These are phyloP conservation scores for Oscheius sp. DNA, from an alignment of 1,140 invertebrate genomes.

Conservation along the genomic window DNA sequence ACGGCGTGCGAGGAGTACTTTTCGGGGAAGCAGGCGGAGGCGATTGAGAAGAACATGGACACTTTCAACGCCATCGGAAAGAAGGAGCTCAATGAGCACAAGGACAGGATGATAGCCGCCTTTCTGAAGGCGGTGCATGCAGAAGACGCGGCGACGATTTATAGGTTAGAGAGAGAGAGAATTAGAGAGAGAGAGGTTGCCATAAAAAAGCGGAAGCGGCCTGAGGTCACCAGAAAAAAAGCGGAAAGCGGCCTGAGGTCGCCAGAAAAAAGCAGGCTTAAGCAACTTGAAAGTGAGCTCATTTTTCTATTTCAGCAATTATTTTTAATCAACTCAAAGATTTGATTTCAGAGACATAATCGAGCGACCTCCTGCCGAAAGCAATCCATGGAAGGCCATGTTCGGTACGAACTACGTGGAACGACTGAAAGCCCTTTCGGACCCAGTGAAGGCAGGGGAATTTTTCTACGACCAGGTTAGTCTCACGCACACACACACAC, in stretches of 20 bases:
- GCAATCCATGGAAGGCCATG: neutral
- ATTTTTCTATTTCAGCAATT: neutral
- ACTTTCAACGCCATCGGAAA: neutral
- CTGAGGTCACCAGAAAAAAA: neutral
- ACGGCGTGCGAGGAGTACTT: neutral
- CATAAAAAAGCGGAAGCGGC: too few species aligned
- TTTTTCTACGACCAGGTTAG: neutral
- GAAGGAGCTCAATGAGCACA: neutral
- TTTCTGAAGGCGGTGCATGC: neutral
- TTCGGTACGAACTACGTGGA: constrained; percentile 4
- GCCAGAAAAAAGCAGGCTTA: constrained; percentile 5
- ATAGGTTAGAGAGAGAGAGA: too few species aligned
- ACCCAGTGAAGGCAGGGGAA: neutral
- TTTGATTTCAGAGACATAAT: neutral
- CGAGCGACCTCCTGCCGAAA: neutral
- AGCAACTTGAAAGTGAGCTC: neutral
- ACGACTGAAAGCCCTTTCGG: neutral
- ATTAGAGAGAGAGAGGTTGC: too few species aligned
- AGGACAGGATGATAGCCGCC: neutral
- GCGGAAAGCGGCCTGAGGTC: too few species aligned
- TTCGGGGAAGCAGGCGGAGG: neutral
- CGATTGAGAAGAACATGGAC: neutral
- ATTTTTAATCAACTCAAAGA: neutral
- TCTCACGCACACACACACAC: too few species aligned
- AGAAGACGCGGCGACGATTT: too few species aligned